phyloP scores from a whole-genome alignment of 2,888 invertebrate genomes.

The Limenitis camilla region DNA sequence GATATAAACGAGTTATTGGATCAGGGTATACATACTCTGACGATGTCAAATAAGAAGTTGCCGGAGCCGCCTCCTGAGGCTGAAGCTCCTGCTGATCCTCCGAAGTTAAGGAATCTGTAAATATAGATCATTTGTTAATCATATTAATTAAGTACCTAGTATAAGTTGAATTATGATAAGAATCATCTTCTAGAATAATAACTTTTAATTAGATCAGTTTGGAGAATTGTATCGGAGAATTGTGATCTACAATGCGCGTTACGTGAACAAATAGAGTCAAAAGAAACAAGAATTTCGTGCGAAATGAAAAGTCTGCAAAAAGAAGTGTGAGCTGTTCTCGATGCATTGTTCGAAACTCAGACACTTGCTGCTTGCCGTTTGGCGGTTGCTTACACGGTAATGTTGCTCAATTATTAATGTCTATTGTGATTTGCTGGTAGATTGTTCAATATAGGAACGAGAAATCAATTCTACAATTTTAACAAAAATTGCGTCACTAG shows the following conservation, averaged over 20 bases:
- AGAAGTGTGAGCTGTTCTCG: conserved; percentile 32
- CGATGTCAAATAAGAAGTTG: conserved; percentile 91
- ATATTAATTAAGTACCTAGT: too few relatives aligned
- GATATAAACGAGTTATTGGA: background rate
- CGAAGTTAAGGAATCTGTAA: conserved; percentile 78
- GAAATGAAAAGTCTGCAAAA: conserved; percentile 51
- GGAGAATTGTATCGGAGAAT: background rate
- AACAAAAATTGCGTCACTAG: too few relatives aligned
- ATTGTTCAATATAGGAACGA: too few relatives aligned
- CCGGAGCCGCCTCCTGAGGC: conserved; percentile 83
- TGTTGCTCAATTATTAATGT: background rate
- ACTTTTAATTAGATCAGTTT: background rate
- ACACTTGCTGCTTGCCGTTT: too few relatives aligned
- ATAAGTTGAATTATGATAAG: too few relatives aligned
- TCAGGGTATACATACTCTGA: conserved; percentile 80
- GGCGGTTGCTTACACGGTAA: conserved; percentile 6
- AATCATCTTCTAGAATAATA: too few relatives aligned
- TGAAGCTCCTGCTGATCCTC: conserved; percentile 51
- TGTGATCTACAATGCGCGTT: conserved; percentile 1
- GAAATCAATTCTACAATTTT: too few relatives aligned
- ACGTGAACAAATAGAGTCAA: conserved; percentile 16
- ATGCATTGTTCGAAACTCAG: conserved; percentile 31
- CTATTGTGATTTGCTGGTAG: background rate
- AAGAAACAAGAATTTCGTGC: conserved; percentile 49
- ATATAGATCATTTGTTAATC: background rate